These are phyloP conservation scores for Odocoileus virginianus DNA, from an alignment of 2,113 vertebrate species.

Conservation along the genomic window DNA sequence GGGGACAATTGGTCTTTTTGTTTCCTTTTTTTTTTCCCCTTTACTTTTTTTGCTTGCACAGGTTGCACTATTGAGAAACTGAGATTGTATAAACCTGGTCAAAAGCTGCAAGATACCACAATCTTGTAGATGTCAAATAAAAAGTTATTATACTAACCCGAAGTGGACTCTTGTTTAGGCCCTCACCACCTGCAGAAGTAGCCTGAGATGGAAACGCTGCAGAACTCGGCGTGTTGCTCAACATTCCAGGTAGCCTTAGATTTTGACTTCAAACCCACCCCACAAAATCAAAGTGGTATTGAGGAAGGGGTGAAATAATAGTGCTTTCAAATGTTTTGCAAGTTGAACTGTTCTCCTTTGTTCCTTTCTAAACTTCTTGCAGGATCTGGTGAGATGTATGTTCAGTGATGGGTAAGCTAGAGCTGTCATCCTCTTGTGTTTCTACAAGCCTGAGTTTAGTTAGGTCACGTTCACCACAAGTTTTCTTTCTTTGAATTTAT, in stretches of 20 bases:
- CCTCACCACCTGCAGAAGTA: slow-evolving; percentile 49
- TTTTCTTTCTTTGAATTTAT: slow-evolving; percentile 26
- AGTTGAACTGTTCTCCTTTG: not conserved
- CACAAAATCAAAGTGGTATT: not conserved
- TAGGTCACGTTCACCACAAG: not conserved
- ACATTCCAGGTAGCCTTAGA: slow-evolving; percentile 57
- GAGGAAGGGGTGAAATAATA: not conserved
- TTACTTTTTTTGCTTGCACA: slow-evolving; percentile 89
- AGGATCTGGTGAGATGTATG: not conserved
- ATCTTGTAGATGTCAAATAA: slow-evolving; percentile 95
- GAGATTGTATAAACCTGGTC: slow-evolving; percentile 93
- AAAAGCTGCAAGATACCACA: slow-evolving; percentile 87
- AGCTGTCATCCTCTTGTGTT: not conserved
- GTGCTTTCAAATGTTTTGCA: not conserved
- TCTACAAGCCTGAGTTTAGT: not conserved
- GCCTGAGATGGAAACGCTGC: slow-evolving; percentile 21
- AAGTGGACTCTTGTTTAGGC: slow-evolving; percentile 82
- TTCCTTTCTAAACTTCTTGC: not conserved
- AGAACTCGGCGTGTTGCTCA: slow-evolving; percentile 46
- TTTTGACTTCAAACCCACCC: not conserved
- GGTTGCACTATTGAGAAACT: slow-evolving; percentile 97
- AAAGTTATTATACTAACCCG: slow-evolving; percentile 87
- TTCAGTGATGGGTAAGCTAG: not conserved
- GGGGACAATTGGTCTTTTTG: slow-evolving; percentile 80
- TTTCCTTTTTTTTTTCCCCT: slow-evolving; percentile 78